Evolutionary conservation across 1,140 invertebrate genomes (phyloP), one percentile per base, ranked within the genome.

Genomic region (Drosophila punjabiensis): DNA sequence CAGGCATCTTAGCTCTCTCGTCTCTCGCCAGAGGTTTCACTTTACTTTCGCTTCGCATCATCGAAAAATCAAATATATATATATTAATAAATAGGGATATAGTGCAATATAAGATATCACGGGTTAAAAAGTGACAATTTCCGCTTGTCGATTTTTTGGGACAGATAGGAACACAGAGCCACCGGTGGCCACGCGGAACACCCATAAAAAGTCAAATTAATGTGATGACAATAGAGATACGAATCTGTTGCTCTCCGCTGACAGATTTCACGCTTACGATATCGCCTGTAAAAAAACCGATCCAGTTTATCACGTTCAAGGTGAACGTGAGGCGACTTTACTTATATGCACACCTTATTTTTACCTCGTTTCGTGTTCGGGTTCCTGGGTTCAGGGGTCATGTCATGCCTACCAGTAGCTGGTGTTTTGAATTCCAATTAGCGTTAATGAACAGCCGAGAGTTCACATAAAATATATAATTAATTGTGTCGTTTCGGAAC

Each of bases 131-230:
- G 63, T 75, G 82, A 86, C 83, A 80, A 77, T 83, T 88, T 87
- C 83, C 83, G 83, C 76, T 76, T 56, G 48, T 18, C 24, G 53
- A 61, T 56, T 20, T 28, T 14, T 11, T 13, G 33, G 9, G 10
- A 14, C 32, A 28, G 67, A 65, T 45, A 43, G 13, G n/a, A n/a
- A 24, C 24, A 24, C 10, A 24, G 50, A 14, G 65, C n/a, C n/a
- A 52, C 33, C 53, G 30, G 33, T 43, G 58, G 47, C 62, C 52
- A 35, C 24, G 24, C 37, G 69, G 63, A 87, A 80, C 89, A 78
- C 71, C 85, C 89, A 92, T 92, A 92, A 92, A 92, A 90, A 84
- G 70, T 76, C 90, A 84, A 90, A 92, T 92, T 92, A 90, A 92
- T 92, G 91, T 82, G 85, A 74, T 76, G 82, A 77, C 76, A 76